Conservation (phyloP, 1,140 invertebrate genomes). For the Halictus rubicundus region DNA sequence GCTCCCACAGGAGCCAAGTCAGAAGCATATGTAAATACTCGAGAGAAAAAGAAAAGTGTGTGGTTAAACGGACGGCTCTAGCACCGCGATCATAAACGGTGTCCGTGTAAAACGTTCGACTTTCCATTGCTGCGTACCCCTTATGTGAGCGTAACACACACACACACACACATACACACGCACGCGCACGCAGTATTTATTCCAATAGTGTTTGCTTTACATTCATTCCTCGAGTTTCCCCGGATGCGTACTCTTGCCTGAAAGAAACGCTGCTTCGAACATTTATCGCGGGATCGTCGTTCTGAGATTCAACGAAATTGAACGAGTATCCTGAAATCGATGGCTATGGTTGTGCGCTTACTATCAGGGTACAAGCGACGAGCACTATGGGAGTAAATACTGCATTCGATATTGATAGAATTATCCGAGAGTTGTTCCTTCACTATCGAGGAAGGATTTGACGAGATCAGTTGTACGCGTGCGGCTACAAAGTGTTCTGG, state of each 20-base stretch:
- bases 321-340: no score
- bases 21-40: constrained; percentile 32
- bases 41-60: background rate
- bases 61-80: background rate
- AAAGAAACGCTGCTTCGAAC: background rate
- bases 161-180: no score
- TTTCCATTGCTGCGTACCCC: constrained; percentile 13
- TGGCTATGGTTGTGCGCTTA: background rate
- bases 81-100: background rate
- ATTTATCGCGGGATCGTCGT: no score
- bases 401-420: background rate
- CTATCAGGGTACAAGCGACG: background rate
- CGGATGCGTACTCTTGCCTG: background rate
- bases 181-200: background rate
- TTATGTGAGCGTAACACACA: constrained; percentile 6
- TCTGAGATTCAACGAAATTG: no score
- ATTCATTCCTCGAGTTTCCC: background rate
- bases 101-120: constrained; percentile 7
- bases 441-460: background rate
- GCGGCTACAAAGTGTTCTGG: background rate
- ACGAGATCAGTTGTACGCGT: background rate
- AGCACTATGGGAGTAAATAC: background rate
- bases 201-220: background rate
- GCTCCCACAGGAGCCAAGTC: constrained; percentile 4
- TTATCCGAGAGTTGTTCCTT: background rate